Percentiles rank a stretch among this genome's conserved stretches.
Conservation (phyloP, 2,888 invertebrate species). For the Altica lythri region DNA sequence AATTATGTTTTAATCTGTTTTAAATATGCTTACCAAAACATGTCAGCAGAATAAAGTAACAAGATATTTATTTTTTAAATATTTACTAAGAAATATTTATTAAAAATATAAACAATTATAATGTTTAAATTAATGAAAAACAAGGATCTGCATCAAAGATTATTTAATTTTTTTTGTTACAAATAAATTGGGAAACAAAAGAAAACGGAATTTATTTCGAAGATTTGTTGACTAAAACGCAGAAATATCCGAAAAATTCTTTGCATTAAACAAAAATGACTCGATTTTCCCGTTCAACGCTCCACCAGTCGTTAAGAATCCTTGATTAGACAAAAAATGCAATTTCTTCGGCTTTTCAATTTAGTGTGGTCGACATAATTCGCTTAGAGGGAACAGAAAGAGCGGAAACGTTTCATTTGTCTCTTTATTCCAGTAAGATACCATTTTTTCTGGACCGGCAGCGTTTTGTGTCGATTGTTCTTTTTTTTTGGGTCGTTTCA, state of each 20-base stretch:
- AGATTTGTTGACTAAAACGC: constrained; percentile 14
- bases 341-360: constrained; percentile 28
- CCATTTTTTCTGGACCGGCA: constrained; percentile 16
- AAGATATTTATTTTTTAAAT: no score
- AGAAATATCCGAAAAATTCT: constrained; percentile 10
- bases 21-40: no score
- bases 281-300: constrained; percentile 19
- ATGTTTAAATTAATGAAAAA: no score
- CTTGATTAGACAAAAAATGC: constrained; percentile 32
- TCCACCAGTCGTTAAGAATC: constrained; percentile 20
- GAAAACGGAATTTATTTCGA: constrained; percentile 4
- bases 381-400: constrained; percentile 16
- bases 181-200: no score
- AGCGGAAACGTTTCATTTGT: constrained; percentile 22
- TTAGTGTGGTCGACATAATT: constrained; percentile 24
- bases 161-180: no score
- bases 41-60: no score
- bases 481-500: constrained; percentile 10
- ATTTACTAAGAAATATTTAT: no score
- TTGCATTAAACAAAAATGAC: constrained; percentile 7
- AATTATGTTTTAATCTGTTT: no score
- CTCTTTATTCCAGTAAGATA: constrained; percentile 24
- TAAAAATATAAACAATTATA: no score
- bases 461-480: constrained; percentile 17
- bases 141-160: no score